Percentiles rank a stretch among this genome's conserved stretches.
These are phyloP conservation scores for Anabacerthia variegaticeps DNA, from an alignment of 2,797 vertebrate genomes.

Conservation along the genomic window DNA sequence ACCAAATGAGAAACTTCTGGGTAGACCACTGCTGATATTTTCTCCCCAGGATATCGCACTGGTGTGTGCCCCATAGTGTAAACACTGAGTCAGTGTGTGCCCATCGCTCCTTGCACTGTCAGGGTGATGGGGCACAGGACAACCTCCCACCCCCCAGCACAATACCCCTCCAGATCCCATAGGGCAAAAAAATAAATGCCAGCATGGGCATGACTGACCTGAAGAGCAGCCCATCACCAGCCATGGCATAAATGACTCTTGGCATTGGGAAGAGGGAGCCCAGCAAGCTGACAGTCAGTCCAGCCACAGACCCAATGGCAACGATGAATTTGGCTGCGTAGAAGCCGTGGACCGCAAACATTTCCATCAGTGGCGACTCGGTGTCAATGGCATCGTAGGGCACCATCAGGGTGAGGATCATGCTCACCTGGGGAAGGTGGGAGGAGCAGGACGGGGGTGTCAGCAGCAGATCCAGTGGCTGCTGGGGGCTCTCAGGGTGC, in stretches of 20 bases:
- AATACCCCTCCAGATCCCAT: background rate
- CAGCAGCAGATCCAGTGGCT: background rate
- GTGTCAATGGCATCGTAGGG: slow-evolving; percentile 91
- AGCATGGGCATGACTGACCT: slow-evolving; percentile 75
- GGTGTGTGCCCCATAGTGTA: background rate
- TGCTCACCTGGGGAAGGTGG: slow-evolving; percentile 84
- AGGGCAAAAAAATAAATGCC: background rate
- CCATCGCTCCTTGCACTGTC: background rate
- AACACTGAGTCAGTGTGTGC: accelerated
- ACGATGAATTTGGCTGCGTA: slow-evolving; percentile 89
- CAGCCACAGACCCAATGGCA: slow-evolving; percentile 90
- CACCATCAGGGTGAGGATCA: slow-evolving; percentile 95
- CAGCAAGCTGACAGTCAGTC: slow-evolving; percentile 92
- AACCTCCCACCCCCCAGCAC: accelerated
- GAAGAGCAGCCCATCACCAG: slow-evolving; percentile 94
- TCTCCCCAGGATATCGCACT: background rate
- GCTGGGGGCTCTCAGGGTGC: accelerated
- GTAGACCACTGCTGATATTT: background rate
- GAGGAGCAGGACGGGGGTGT: background rate
- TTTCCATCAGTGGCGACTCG: slow-evolving; percentile 95
- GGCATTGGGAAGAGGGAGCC: slow-evolving; percentile 98
- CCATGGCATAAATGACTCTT: slow-evolving; percentile 95
- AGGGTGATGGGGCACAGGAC: accelerated
- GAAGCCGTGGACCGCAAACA: slow-evolving; percentile 92
- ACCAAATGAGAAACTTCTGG: background rate